Conservation (phyloP, 2,888 invertebrate species). For the Dicyrtoma fusca region DNA sequence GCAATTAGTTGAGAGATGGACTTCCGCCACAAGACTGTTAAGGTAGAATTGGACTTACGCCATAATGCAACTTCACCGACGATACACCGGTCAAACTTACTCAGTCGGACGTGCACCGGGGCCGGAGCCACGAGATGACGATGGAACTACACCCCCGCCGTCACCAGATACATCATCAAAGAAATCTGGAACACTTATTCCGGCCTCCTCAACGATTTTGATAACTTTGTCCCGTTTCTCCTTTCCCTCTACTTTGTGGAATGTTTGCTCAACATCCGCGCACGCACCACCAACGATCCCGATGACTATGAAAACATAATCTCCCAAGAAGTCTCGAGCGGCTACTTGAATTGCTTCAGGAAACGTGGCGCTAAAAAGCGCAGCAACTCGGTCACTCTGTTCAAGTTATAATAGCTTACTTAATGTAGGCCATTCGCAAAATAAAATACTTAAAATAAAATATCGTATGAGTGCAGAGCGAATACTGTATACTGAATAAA, state of each 20-base stretch:
- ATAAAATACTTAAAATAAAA: constrained; percentile 11
- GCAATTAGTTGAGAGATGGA: too few relatives aligned
- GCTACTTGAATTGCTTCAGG: constrained; percentile 74
- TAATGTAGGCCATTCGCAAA: too few relatives aligned
- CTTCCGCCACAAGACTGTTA: too few relatives aligned
- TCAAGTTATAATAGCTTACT: constrained; percentile 31
- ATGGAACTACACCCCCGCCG: constrained; percentile 62
- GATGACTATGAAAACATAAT: constrained; percentile 85
- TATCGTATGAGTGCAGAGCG: not conserved
- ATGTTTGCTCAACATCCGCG: constrained; percentile 81
- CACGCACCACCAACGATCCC: constrained; percentile 94
- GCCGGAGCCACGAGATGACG: too few relatives aligned
- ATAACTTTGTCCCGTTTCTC: constrained; percentile 76
- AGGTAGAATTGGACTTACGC: too few relatives aligned
- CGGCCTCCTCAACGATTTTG: constrained; percentile 72
- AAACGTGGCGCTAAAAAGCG: constrained; percentile 81
- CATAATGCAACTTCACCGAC: not conserved
- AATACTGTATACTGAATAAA: constrained; percentile 39
- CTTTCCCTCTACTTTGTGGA: constrained; percentile 70
- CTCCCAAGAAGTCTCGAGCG: constrained; percentile 74
- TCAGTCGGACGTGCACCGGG: too few relatives aligned
- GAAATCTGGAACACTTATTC: constrained; percentile 79
- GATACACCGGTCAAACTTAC: constrained; percentile 58
- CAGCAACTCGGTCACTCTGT: constrained; percentile 67
- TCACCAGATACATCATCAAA: constrained; percentile 62